A percentile compares a stretch with the other conserved stretches of the same genome.
Evolutionary conservation across 2,797 vertebrate genomes (phyloP).

Genomic region (Urosaurus nigricauda): DNA sequence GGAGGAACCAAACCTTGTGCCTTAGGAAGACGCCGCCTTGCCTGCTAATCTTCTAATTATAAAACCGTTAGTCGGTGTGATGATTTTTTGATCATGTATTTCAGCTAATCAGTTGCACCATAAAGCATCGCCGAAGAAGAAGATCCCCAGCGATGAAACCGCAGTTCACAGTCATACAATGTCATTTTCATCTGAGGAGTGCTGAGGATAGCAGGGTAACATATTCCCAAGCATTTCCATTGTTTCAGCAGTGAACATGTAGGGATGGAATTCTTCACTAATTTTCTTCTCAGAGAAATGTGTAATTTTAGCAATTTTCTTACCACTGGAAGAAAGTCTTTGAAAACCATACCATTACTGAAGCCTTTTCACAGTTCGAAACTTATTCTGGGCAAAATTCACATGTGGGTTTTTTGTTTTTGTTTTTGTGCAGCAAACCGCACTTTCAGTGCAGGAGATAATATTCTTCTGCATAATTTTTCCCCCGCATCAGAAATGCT

Average conservation of each 20-base stretch:
- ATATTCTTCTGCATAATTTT: too few species aligned
- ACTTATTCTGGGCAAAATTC: too few species aligned
- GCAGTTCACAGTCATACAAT: neutral
- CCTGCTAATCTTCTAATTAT: slow-evolving; percentile 28
- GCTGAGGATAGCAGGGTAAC: slow-evolving; percentile 38
- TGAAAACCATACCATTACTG: too few species aligned
- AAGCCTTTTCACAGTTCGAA: too few species aligned
- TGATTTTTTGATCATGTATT: slow-evolving; percentile 33
- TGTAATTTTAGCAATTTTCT: too few species aligned
- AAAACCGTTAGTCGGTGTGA: slow-evolving; percentile 33
- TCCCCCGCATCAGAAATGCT: too few species aligned
- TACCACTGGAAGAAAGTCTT: too few species aligned
- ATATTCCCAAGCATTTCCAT: neutral
- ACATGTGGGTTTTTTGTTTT: too few species aligned
- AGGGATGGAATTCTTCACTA: too few species aligned
- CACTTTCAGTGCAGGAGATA: too few species aligned
- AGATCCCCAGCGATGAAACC: slow-evolving; percentile 12
- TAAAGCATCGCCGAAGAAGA: slow-evolving; percentile 23
- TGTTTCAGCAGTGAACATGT: neutral
- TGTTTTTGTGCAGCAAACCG: too few species aligned
- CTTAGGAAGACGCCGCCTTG: neutral
- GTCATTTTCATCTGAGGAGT: slow-evolving; percentile 33
- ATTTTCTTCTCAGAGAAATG: too few species aligned
- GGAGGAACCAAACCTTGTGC: neutral
- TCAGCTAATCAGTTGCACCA: slow-evolving; percentile 49